Base-by-base conservation (phyloP, 1,140 invertebrate genomes). In the Scaptomyza hsui region DNA sequence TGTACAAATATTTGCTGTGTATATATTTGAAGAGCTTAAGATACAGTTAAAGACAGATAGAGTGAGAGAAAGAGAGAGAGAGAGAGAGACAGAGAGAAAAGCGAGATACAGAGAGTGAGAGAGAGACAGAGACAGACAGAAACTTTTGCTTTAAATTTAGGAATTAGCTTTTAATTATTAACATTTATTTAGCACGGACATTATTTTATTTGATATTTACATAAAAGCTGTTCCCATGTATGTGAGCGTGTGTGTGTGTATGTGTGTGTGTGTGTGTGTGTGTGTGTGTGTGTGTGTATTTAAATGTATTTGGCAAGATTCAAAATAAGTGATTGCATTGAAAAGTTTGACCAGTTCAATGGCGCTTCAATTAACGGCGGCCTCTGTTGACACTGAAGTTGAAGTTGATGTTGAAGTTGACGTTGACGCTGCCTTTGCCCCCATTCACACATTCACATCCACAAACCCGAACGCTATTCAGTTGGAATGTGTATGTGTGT, bases 311-410 rank as follows among this genome's bases (percentile, higher is more conserved):
- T 44, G 42, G 42, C 42, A 44, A 44, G 16, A 18, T 44, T 64
- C 29, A 12, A 29, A 32, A 51, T 32, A 48, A 32, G 19, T 26
- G 12, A 26, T 24, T 13, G 45, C 29, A 61, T 48, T 49, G 29
- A 29, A 51, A 15, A 67, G 47, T 51, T 39, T 67, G 55, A 49
- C 62, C 53, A 69, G 48, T 45, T 69, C 63, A 67, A 61, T 61
- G 35, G 21, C 47, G 47, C 21, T 26, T 21, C 62, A 48, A 55
- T 63, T 63, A 32, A 48, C 16, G 49, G 41, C 35, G 24, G 44
- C 12, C 29, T 35, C 15, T 24, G 47, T 51, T 41, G 37, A 26
- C 39, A 19, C 39, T 49, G 42, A 49, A 45, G 41, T 39, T 41
- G 57, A 47, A 29, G 19, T 39, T 48, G 35, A 13, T 21, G 53